Evolutionary conservation across 1,140 invertebrate species (phyloP).

Genomic region (Drosophila nannoptera): DNA sequence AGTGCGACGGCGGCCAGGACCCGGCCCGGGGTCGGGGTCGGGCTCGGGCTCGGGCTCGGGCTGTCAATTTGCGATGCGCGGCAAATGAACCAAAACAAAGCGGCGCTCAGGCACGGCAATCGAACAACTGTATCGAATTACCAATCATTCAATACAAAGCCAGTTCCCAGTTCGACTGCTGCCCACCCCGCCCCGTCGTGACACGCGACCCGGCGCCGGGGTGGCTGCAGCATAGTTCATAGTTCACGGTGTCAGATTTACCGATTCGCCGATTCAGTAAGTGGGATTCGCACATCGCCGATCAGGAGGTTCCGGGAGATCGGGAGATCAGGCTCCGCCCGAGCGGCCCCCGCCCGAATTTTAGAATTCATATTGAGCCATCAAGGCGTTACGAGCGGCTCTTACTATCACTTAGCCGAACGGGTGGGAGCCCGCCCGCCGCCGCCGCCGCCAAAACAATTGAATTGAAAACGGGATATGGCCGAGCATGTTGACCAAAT

Average conservation of each 20-base stretch:
- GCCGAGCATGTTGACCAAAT: constrained; percentile 67
- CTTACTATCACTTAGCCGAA: constrained; percentile 70
- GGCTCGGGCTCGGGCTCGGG: constrained; percentile 16
- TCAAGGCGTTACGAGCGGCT: constrained; percentile 55
- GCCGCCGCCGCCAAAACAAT: constrained; percentile 41
- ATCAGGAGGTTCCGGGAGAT: no score
- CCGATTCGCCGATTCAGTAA: constrained; percentile 31
- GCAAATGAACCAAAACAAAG: constrained; percentile 72
- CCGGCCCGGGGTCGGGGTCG: constrained; percentile 9
- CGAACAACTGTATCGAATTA: constrained; percentile 77
- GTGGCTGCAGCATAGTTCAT: constrained; percentile 16
- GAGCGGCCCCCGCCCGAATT: not conserved
- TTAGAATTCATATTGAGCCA: constrained; percentile 49
- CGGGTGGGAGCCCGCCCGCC: no score
- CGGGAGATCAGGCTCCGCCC: not conserved
- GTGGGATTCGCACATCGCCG: constrained; percentile 26
- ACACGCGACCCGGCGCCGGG: constrained; percentile 28
- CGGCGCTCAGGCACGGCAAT: constrained; percentile 39
- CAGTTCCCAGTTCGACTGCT: not conserved
- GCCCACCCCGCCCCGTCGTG: constrained; percentile 26
- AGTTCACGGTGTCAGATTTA: constrained; percentile 49
- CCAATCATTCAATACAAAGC: constrained; percentile 69
- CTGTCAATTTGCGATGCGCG: constrained; percentile 71
- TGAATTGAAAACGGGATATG: constrained; percentile 66
- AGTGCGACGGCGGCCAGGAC: constrained; percentile 39